Evolutionary conservation across 2,888 invertebrate species (phyloP), one percentile per base, ranked within the genome.

Genomic region (Mythimna vitellina): DNA sequence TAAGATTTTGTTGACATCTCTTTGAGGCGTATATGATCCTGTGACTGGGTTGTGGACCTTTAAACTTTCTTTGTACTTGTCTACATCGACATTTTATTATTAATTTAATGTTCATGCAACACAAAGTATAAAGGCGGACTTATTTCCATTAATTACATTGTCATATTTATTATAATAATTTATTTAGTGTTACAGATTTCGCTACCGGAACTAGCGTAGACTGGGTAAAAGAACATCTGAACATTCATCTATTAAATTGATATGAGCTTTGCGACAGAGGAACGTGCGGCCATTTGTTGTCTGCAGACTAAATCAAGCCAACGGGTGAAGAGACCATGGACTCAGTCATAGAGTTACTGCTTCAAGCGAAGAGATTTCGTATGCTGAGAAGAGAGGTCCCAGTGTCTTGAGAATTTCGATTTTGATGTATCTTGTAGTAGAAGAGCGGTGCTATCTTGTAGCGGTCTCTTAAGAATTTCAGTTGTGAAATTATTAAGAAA

Each of bases 261-360:
- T 97, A 97, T 71, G 98, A 98, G 90, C 94, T 98, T 3, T 94
- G 97, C 0, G 98, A 98, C 85, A 96, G 88, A 6, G 98, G 98
- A 0, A 86, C 88, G 0, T 96, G 96, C 88, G 98, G 98, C 0
- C 98, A 98, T 90, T 84, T 98, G 0, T 92, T 98, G 2, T 98
- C 98, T 0, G 91, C 97, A 0, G 95, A 96, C 0, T 97, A 97
- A 89, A 98, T 98, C 73, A 90, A 97, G 25, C 97, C 97, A 8
- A 97, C 97, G 60, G 96, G 96, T 54, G 91, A 96, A 75, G 98
- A 98, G 88, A 96, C 97, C 0, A 93, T 97, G 91, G 95, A 95
- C 56, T 95, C 95, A 0, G 56, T 95, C 0, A 62, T 95, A 0
- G 95, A 95, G 12, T 72, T 95, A 20, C 91, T 95, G 1, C 86